phyloP scores from a whole-genome alignment of 2,797 vertebrate genomes.

The Halcyon leucocephala region DNA sequence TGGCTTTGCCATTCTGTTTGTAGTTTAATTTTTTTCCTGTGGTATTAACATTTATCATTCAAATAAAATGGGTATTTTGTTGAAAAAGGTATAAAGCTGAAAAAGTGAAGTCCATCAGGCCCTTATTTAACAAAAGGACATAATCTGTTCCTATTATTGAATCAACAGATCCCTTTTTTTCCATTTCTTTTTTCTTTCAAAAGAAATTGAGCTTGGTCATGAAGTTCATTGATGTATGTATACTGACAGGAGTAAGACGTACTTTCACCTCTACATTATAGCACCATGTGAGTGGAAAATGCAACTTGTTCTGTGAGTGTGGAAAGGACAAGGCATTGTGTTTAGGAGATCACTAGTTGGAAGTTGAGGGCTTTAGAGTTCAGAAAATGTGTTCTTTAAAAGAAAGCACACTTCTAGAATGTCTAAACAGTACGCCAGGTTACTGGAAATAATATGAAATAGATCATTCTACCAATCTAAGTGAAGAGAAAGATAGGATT shows the following conservation, averaged over 20 bases:
- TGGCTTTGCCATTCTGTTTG: neutral
- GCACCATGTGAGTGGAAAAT: neutral
- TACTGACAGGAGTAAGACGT: neutral
- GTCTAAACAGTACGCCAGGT: neutral
- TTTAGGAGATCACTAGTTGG: neutral
- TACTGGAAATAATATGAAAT: neutral
- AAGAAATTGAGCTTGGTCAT: neutral
- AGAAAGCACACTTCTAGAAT: neutral
- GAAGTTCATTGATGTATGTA: neutral
- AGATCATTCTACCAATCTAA: neutral
- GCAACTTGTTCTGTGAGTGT: neutral
- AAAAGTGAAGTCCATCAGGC: neutral
- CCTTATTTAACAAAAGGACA: neutral
- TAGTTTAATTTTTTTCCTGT: neutral
- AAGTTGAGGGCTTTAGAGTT: neutral
- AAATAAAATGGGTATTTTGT: neutral
- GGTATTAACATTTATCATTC: neutral
- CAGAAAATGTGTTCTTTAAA: neutral
- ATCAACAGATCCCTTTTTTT: neutral
- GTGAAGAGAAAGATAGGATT: neutral
- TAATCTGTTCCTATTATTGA: neutral
- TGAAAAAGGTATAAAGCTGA: neutral
- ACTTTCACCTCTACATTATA: neutral
- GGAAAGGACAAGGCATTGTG: rapidly evolving
- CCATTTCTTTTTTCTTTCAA: neutral